phyloP scores from a whole-genome alignment of 2,113 vertebrate genomes.

The Chloropsis hardwickii region DNA sequence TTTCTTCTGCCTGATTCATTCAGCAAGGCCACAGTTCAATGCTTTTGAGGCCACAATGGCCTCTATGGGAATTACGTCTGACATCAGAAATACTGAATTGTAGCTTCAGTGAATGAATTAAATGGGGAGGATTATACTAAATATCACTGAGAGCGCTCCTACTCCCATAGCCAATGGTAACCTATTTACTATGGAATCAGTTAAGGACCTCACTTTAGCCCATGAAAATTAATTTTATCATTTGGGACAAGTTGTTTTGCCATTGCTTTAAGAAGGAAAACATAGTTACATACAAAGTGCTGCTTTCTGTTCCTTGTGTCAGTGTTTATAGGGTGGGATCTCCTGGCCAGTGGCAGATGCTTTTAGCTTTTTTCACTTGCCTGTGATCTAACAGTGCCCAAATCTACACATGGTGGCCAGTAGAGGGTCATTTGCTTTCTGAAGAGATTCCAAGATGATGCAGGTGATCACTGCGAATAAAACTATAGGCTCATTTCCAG shows the following conservation, averaged over 20 bases:
- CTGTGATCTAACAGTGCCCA: background rate
- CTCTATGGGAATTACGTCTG: constrained; percentile 28
- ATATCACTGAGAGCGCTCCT: background rate
- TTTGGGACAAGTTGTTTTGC: background rate
- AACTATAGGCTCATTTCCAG: background rate
- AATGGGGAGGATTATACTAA: background rate
- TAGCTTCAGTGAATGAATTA: constrained; percentile 27
- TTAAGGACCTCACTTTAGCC: background rate
- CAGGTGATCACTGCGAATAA: background rate
- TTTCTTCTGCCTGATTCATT: constrained; percentile 16
- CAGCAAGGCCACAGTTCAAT: constrained; percentile 20
- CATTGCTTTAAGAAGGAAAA: background rate
- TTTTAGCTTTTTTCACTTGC: background rate
- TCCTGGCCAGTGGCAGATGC: background rate
- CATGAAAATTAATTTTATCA: background rate
- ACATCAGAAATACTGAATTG: constrained; percentile 24
- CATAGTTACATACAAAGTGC: background rate
- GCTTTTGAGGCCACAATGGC: constrained; percentile 6
- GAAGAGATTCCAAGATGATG: background rate
- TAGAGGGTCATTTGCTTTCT: background rate
- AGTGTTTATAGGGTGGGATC: background rate
- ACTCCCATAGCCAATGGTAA: background rate
- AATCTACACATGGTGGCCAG: background rate
- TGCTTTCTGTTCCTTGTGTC: background rate
- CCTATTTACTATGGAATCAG: background rate